Conservation (phyloP, 2,888 invertebrate genomes). For the Exephanes ischioxanthus region DNA sequence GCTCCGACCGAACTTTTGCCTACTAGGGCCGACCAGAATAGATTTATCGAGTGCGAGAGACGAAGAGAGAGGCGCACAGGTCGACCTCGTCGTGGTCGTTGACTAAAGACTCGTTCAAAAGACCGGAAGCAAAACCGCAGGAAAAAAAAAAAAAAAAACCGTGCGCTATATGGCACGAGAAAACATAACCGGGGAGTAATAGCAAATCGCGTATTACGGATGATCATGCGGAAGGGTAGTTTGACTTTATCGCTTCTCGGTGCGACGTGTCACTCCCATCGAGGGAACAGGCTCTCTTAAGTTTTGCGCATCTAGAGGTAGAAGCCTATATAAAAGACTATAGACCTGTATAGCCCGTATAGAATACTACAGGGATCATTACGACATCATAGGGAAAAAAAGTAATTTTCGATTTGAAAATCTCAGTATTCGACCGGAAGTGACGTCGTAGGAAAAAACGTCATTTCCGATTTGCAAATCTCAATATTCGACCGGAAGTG, state of each 20-base stretch:
- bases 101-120: constrained; percentile 36
- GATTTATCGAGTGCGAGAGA: constrained; percentile 10
- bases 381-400: too few relatives aligned
- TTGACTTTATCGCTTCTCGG: constrained; percentile 33
- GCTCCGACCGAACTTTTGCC: constrained; percentile 19
- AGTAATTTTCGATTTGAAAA: not conserved
- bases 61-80: not conserved
- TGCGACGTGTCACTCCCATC: not conserved
- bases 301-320: constrained; percentile 16
- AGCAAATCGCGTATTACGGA: constrained; percentile 14
- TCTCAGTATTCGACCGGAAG: too few relatives aligned
- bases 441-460: not conserved
- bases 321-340: constrained; percentile 21
- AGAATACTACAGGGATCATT: too few relatives aligned
- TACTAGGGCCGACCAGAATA: constrained; percentile 37
- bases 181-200: constrained; percentile 23
- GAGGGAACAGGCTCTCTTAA: constrained; percentile 29
- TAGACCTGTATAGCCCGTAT: not conserved
- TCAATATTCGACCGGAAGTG: too few relatives aligned
- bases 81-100: not conserved
- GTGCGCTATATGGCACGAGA: not conserved
- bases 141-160: not conserved
- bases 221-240: constrained; percentile 19
- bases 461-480: not conserved
- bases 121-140: constrained; percentile 4